phyloP scores from a whole-genome alignment of 2,113 vertebrate genomes.

The Oreochromis niloticus region DNA sequence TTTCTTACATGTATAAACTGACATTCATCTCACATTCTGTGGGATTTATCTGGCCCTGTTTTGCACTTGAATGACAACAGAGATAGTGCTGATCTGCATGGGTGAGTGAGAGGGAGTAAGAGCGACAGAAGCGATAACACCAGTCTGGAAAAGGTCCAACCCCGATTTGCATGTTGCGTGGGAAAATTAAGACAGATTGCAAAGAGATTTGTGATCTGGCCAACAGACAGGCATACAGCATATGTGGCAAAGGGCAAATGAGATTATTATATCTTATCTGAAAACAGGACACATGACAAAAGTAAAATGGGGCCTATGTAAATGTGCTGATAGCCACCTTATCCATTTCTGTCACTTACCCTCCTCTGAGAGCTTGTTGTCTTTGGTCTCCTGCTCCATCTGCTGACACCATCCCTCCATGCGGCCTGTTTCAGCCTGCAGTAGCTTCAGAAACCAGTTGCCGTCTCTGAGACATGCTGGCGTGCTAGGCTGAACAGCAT shows the following conservation, averaged over 20 bases:
- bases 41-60: background rate
- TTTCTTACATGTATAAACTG: background rate
- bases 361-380: slow-evolving; percentile 88
- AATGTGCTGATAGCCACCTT: background rate
- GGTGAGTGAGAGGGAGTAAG: background rate
- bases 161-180: background rate
- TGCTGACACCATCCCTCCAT: slow-evolving; percentile 99
- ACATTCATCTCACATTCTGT: background rate
- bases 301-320: background rate
- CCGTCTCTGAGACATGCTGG: slow-evolving; percentile 88
- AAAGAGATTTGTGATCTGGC: background rate
- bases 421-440: slow-evolving; percentile 92
- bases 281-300: background rate
- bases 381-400: slow-evolving; percentile 98
- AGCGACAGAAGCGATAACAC: background rate
- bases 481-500: slow-evolving; percentile 31
- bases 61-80: background rate
- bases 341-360: slow-evolving; percentile 65
- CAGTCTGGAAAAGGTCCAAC: background rate
- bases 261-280: background rate
- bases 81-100: background rate
- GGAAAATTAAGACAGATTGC: background rate
- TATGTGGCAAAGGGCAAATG: background rate
- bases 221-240: background rate
- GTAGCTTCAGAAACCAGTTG: slow-evolving; percentile 96